Conservation (phyloP, 2,797 vertebrate species). For the Iguana delicatissima region DNA sequence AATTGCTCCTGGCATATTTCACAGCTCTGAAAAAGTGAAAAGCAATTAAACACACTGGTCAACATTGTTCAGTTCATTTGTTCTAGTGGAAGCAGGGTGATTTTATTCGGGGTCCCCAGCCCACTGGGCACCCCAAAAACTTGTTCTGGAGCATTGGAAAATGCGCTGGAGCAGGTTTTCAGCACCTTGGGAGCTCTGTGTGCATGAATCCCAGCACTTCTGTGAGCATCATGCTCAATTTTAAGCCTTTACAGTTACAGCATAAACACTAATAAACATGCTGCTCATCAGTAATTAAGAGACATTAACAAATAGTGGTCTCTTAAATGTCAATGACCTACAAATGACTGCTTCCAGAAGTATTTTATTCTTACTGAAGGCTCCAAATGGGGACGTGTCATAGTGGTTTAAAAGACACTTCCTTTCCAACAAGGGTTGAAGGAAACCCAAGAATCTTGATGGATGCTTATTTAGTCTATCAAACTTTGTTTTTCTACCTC, state of each 20-base stretch:
- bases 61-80: background rate
- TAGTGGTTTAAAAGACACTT: background rate
- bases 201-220: background rate
- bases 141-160: background rate
- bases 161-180: background rate
- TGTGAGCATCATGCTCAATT: background rate
- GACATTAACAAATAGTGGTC: background rate
- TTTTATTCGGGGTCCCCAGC: background rate
- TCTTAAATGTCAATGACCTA: too few relatives aligned
- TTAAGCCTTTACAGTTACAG: background rate
- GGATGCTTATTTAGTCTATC: background rate
- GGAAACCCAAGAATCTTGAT: too few relatives aligned
- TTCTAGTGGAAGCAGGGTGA: background rate
- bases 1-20: conserved; percentile 98
- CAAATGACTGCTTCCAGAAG: too few relatives aligned
- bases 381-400: background rate
- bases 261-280: too few relatives aligned
- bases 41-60: background rate
- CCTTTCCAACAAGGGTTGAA: background rate
- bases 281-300: background rate
- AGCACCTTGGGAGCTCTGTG: background rate
- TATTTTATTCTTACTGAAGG: background rate
- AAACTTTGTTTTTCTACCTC: background rate
- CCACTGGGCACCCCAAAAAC: background rate
- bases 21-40: conserved; percentile 84